Percentiles rank a stretch among this genome's conserved stretches.
Evolutionary conservation across 2,113 vertebrate species (phyloP).

Genomic region (Peromyscus leucopus): DNA sequence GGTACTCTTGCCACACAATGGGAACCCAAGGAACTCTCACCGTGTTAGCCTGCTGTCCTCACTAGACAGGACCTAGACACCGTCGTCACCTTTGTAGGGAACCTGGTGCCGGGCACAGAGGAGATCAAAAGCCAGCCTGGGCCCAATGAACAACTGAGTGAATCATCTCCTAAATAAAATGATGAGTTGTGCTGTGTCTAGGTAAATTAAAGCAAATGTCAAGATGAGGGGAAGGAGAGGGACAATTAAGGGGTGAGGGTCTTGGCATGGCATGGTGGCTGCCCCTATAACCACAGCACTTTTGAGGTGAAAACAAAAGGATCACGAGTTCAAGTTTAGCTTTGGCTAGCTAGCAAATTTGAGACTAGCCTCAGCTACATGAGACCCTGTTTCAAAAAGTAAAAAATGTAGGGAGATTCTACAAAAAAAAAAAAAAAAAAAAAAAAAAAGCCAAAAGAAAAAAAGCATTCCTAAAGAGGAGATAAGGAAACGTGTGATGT

Average conservation of each 20-base stretch:
- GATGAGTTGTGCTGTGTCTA: not conserved
- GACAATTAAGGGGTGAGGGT: not conserved
- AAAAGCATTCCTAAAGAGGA: not conserved
- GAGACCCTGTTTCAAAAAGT: not conserved
- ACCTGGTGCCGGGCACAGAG: not conserved
- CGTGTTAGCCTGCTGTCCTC: not conserved
- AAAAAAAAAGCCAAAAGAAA: not conserved
- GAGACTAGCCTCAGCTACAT: not conserved
- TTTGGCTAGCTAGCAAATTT: not conserved
- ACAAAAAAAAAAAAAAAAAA: not conserved
- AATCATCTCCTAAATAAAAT: not conserved
- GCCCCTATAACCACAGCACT: not conserved
- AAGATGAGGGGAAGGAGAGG: accelerated
- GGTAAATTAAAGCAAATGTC: not conserved
- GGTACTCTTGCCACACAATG: not conserved
- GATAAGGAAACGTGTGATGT: not conserved
- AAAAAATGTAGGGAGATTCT: not conserved
- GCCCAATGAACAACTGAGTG: not conserved
- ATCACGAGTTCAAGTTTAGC: not conserved
- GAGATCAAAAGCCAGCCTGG: not conserved
- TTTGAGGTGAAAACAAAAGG: not conserved
- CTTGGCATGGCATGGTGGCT: not conserved
- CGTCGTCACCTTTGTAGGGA: not conserved
- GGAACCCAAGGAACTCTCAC: not conserved
- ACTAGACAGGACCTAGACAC: not conserved